Percentiles rank a stretch among this genome's conserved stretches.
Evolutionary conservation across 2,113 vertebrate genomes (phyloP).

Genomic region (Spermophilus dauricus): DNA sequence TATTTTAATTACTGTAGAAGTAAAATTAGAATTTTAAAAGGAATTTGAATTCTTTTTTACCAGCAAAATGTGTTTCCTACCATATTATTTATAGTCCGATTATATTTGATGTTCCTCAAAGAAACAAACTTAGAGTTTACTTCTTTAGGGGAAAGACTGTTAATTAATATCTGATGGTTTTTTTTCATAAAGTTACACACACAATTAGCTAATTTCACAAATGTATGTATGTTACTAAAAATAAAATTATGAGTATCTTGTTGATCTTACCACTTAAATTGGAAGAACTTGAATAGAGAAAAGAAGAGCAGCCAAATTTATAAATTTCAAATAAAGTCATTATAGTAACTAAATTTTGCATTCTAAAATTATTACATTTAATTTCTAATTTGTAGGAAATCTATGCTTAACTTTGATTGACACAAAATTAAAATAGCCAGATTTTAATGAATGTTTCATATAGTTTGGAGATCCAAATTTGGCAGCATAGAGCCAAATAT

Average conservation of each 20-base stretch:
- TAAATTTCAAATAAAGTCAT: background rate
- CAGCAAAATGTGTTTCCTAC: conserved; percentile 41
- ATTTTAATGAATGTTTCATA: background rate
- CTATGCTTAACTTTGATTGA: background rate
- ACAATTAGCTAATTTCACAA: background rate
- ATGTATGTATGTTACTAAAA: background rate
- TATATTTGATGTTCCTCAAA: conserved; percentile 12
- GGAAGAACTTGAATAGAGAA: background rate
- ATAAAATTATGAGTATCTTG: background rate
- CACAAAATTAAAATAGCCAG: background rate
- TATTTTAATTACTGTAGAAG: conserved; percentile 39
- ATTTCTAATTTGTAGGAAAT: background rate
- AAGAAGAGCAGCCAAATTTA: background rate
- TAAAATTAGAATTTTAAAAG: conserved; percentile 69
- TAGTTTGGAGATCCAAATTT: background rate
- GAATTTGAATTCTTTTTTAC: conserved; percentile 26
- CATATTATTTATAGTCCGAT: conserved; percentile 65
- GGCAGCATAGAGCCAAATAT: background rate
- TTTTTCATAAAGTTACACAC: conserved; percentile 54
- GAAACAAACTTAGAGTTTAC: background rate
- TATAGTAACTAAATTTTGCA: background rate
- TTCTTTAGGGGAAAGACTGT: background rate
- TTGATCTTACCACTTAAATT: background rate
- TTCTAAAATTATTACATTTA: background rate
- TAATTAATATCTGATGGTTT: conserved; percentile 65